Conservation (phyloP, 2,113 vertebrate genomes). For the Nothobranchius furzeri region DNA sequence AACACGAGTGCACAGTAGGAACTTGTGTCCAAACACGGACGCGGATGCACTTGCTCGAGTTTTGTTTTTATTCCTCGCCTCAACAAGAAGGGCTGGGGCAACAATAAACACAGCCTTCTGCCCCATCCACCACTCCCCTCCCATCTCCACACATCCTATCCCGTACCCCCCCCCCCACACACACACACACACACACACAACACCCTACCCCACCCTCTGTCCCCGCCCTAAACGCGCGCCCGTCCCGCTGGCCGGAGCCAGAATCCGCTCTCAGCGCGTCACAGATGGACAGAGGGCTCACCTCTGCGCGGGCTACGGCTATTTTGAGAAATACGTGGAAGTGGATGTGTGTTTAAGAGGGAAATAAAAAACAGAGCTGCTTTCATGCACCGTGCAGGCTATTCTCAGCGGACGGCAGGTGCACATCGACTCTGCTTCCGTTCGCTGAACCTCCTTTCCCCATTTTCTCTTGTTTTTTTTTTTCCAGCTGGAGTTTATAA, state of each 20-base stretch:
- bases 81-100: conserved; percentile 46
- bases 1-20: conserved; percentile 7
- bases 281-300: conserved; percentile 50
- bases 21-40: conserved; percentile 31
- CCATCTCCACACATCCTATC: not conserved
- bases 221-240: conserved; percentile 65
- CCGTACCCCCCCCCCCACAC: not conserved
- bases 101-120: conserved; percentile 54
- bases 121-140: not conserved
- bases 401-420: conserved; percentile 70
- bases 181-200: not conserved
- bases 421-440: conserved; percentile 26
- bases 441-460: not conserved
- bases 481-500: conserved; percentile 14
- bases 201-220: conserved; percentile 20
- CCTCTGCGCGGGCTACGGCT: conserved; percentile 43
- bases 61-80: conserved; percentile 55
- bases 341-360: conserved; percentile 7
- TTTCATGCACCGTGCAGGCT: conserved; percentile 21
- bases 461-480: not conserved
- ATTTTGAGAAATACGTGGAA: conserved; percentile 53
- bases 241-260: conserved; percentile 57
- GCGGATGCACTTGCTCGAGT: conserved; percentile 40
- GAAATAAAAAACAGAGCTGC: conserved; percentile 7
- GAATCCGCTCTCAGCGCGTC: conserved; percentile 25